These are phyloP conservation scores for Heterohyrax brucei DNA, from an alignment of 2,797 vertebrate species.

Conservation along the genomic window DNA sequence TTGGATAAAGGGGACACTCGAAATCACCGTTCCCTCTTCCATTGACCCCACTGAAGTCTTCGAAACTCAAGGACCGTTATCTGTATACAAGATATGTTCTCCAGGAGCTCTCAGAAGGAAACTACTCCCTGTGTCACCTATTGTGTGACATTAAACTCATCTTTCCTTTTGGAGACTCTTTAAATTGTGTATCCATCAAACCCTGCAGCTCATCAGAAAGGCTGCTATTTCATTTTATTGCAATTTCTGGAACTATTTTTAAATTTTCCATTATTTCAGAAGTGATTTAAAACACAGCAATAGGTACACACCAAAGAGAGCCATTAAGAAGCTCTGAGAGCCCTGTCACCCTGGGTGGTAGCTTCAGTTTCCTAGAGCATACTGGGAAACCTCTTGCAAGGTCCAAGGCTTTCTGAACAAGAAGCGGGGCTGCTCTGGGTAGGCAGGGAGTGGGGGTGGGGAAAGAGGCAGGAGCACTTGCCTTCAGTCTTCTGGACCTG, in stretches of 20 bases:
- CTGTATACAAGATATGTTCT: not conserved
- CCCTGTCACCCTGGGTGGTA: not conserved
- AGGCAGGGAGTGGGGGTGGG: not conserved
- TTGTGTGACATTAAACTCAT: conserved; percentile 39
- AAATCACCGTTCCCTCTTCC: not conserved
- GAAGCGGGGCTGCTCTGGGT: not conserved
- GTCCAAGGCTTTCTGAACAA: not conserved
- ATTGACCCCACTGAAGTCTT: conserved; percentile 4
- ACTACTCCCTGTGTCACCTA: not conserved
- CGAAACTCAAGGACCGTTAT: conserved; percentile 27
- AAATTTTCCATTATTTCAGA: conserved; percentile 75
- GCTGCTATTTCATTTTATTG: conserved; percentile 66
- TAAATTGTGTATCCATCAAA: conserved; percentile 41
- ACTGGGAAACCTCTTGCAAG: conserved; percentile 47
- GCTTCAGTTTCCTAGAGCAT: not conserved
- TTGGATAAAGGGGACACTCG: not conserved
- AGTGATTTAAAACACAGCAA: conserved; percentile 69
- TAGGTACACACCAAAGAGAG: conserved; percentile 64
- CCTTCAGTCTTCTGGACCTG: not conserved
- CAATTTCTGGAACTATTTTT: conserved; percentile 69
- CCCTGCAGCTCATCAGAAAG: conserved; percentile 63
- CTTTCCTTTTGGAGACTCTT: conserved; percentile 2
- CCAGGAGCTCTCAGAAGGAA: not conserved
- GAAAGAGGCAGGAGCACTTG: not conserved
- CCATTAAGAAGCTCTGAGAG: conserved; percentile 47